Conservation (phyloP, 2,797 vertebrate species). For the Antrozous pallidus region DNA sequence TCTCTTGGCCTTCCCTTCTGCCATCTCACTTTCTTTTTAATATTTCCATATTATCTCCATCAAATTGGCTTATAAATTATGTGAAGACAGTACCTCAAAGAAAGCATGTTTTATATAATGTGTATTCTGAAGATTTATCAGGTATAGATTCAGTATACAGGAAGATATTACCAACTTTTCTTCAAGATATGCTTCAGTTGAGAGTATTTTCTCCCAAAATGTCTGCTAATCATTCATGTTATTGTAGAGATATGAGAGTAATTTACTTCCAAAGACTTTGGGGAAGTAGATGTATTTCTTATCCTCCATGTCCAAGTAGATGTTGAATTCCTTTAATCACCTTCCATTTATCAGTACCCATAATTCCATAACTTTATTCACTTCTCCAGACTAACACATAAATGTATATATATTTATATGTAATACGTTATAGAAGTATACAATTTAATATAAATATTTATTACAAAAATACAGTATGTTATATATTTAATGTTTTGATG, state of each 20-base stretch:
- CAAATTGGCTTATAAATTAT: neutral
- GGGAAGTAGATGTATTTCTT: neutral
- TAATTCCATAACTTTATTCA: neutral
- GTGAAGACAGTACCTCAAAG: neutral
- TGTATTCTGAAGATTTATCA: neutral
- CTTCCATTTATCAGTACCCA: neutral
- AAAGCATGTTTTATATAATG: neutral
- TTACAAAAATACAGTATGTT: neutral
- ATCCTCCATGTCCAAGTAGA: neutral
- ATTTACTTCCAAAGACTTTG: neutral
- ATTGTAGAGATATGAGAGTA: neutral
- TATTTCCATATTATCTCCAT: neutral
- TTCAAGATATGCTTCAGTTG: neutral
- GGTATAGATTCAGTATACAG: neutral
- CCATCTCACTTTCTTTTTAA: neutral
- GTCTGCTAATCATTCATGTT: neutral
- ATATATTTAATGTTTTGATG: neutral
- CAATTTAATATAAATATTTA: neutral
- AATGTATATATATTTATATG: neutral
- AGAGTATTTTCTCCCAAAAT: neutral
- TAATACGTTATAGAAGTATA: neutral
- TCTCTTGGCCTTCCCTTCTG: neutral
- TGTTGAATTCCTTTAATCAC: neutral
- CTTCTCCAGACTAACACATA: neutral
- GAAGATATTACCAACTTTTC: neutral